Percentiles rank a stretch among this genome's conserved stretches.
These are phyloP conservation scores for Myotis planiceps DNA, from an alignment of 2,797 vertebrate species.

Conservation along the genomic window DNA sequence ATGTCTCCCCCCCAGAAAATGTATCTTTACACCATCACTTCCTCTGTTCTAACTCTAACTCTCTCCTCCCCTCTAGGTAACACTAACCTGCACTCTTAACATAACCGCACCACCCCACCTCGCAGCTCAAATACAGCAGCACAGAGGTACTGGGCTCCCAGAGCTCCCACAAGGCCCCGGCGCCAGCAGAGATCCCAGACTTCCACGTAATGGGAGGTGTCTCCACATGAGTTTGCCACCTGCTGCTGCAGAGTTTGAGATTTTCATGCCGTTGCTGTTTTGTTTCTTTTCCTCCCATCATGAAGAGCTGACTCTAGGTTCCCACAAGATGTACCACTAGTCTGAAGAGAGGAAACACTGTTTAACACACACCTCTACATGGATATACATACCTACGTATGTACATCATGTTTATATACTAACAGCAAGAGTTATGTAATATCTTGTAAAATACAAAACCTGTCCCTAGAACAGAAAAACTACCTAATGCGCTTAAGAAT, in stretches of 20 bases:
- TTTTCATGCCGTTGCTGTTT: neutral
- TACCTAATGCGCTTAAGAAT: neutral
- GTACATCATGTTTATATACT: neutral
- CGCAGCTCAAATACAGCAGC: neutral
- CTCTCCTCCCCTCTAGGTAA: neutral
- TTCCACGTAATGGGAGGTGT: neutral
- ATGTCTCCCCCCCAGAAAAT: neutral
- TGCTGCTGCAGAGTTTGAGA: neutral
- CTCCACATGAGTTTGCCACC: constrained; percentile 37
- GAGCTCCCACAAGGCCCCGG: neutral
- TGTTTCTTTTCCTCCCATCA: neutral
- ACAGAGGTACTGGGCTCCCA: neutral
- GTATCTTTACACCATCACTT: no score
- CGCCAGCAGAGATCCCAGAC: neutral
- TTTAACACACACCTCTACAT: neutral
- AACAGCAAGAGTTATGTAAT: neutral
- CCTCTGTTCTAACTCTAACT: neutral
- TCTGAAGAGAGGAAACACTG: neutral
- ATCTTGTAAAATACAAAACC: neutral
- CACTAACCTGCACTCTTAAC: neutral
- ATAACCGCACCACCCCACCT: no score
- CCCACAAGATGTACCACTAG: neutral
- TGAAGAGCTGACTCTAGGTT: neutral
- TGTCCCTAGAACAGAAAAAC: neutral
- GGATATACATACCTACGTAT: neutral